Evolutionary conservation across 2,113 vertebrate genomes (phyloP), one percentile per base, ranked within the genome.

Genomic region (Bubo scandiacus): DNA sequence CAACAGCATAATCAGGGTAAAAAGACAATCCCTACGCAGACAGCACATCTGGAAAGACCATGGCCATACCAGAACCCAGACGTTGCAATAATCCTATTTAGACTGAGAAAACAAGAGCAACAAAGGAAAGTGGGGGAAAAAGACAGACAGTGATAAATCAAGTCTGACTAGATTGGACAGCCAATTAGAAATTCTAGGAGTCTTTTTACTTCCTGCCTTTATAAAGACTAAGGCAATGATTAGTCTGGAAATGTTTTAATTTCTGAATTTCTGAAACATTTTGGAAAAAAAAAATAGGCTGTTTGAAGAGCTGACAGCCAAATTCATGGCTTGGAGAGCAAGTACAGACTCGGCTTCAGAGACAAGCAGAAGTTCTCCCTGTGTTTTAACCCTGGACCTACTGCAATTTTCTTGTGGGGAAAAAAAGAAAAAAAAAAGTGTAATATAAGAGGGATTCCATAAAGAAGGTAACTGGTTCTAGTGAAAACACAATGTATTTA

Each of bases 401-500:
- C 3, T 62, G 21, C 6, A 78, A 22, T 62, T 71, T 67, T 62
- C 0, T 42, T 71, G 12, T 32, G 9, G 2, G 40, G 52, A 81
- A 26, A 66, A 77, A 16, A 18, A 15, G 6, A 4, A 1, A 27
- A 23, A 34, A 13, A 21, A 10, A 9, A 3, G 0, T 19, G 4
- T 10, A 15, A 38, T 17, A 23, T 43, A 42, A 61, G 32, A 82
- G 9, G 7, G 11, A 73, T 61, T 47, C 43, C 27, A 43, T 30
- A 86, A 80, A 27, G 20, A 73, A 83, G 8, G 12, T 32, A 79
- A 62, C 2, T 26, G 6, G 1, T 67, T 90, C 29, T 45, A 29
- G 7, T n/a, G 23, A 59, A 79, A 90, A 16, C 3, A 36, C 3
- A 30, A 4, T 4, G 0, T 29, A 18, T 47, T 73, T 58, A 32